Evolutionary conservation across 2,888 invertebrate genomes (phyloP), one percentile per base, ranked within the genome.

Genomic region (Physocephala rufipes): DNA sequence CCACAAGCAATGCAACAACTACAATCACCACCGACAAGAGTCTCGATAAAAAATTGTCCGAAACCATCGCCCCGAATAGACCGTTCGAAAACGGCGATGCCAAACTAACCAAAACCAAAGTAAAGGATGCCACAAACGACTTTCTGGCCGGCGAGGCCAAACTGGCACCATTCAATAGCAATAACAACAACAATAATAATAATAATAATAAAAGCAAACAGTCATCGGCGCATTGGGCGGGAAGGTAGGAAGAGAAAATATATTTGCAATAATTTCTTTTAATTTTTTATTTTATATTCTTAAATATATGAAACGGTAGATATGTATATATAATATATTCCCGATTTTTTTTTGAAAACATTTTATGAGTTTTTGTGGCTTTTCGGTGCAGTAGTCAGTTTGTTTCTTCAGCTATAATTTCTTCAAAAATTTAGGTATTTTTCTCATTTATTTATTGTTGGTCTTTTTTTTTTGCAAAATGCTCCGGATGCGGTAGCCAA

Each of bases 61-160:
- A 78, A 45, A 79, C 80, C 67, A 81, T 78, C 45, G 76, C 75
- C 7, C 76, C 77, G 1, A 36, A 36, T 9, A 78, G 76, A 66
- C 76, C 79, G 2, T 75, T 77, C 67, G 83, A 83, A 74, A 78
- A 80, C 58, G 78, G 80, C 12, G 81, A 83, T 19, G 65, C 75
- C 5, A 67, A 45, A 3, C 73, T 77, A 24, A 36, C n/a, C n/a
- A 81, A 74, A 55, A 73, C 79, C 64, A 80, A 83, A 74, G 63
- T 82, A 3, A 85, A 85, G 78, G 81, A 82, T 76, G 85, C 84
- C 70, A 86, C 83, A 64, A 78, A 76, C 55, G 82, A 83, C 36
- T 86, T 86, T 67, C 79, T 86, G 49, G 80, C 79, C 65, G 80
- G 80, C 68, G 86, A 86, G 74, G 76, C 62, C 73, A 77, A 71